These are phyloP conservation scores for Leuciscus idus DNA, from an alignment of 2,113 vertebrate genomes.

Conservation along the genomic window DNA sequence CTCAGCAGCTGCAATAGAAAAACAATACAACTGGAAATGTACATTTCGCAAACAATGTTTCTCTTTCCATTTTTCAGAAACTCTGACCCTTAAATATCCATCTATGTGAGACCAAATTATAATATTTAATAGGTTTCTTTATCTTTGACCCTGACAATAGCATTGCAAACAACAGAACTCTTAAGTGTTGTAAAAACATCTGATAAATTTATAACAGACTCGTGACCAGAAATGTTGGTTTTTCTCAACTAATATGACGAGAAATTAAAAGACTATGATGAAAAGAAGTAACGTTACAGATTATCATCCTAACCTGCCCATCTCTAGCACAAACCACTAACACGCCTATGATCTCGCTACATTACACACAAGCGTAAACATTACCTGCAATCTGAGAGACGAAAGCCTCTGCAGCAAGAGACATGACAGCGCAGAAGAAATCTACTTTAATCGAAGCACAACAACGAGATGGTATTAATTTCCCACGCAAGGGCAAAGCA, in stretches of 20 bases:
- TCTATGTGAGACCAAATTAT: background rate
- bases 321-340: background rate
- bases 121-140: background rate
- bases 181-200: background rate
- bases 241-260: background rate
- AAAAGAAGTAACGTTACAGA: background rate
- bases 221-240: background rate
- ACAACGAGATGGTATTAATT: slow-evolving; percentile 2
- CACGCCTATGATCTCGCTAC: background rate
- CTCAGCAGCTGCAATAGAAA: slow-evolving; percentile 73
- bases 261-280: background rate
- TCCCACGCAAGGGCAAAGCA: slow-evolving; percentile 54
- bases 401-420: slow-evolving; percentile 80
- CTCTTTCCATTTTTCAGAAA: background rate
- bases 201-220: background rate
- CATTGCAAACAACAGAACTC: background rate
- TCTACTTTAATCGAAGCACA: background rate
- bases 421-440: slow-evolving; percentile 62
- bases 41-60: background rate
- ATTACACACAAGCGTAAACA: background rate
- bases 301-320: background rate
- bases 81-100: background rate
- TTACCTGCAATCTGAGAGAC: slow-evolving; percentile 81
- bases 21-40: background rate
- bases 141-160: slow-evolving; percentile 4